Percentiles rank a stretch among this genome's conserved stretches.
Conservation (phyloP, 2,797 vertebrate genomes). For the Australoheros facetus region DNA sequence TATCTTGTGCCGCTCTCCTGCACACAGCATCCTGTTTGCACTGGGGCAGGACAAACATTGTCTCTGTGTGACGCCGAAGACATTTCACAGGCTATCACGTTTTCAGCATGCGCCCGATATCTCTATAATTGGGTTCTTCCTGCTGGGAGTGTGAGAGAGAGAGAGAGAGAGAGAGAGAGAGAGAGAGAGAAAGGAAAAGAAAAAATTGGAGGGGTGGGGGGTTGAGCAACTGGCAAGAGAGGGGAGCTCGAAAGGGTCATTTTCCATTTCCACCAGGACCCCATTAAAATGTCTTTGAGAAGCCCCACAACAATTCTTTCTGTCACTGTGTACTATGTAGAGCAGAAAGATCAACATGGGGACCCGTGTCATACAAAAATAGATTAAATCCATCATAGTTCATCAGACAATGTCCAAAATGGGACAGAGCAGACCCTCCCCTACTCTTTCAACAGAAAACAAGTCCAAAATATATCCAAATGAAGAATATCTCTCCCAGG, state of each 20-base stretch:
- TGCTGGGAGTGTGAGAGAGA: constrained; percentile 60
- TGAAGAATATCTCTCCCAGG: constrained; percentile 37
- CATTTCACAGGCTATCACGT: constrained; percentile 82
- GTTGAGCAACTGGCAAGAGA: background rate
- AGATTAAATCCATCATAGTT: constrained; percentile 46
- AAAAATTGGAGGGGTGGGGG: background rate
- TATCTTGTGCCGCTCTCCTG: constrained; percentile 77
- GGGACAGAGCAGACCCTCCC: constrained; percentile 35
- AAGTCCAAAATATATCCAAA: constrained; percentile 54
- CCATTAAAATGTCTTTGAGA: constrained; percentile 46
- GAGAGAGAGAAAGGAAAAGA: constrained; percentile 10
- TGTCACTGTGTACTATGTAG: constrained; percentile 36
- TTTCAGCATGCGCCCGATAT: constrained; percentile 76
- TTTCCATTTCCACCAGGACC: constrained; percentile 60
- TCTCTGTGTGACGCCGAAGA: constrained; percentile 75
- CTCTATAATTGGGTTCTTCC: constrained; percentile 82
- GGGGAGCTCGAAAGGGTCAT: constrained; percentile 18
- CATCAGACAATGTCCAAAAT: constrained; percentile 52
- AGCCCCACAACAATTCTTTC: constrained; percentile 18
- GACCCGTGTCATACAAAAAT: constrained; percentile 38
- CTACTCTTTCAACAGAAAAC: background rate
- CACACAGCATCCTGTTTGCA: constrained; percentile 84
- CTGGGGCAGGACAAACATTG: constrained; percentile 79
- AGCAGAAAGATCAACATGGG: constrained; percentile 49
- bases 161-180: constrained; percentile 38